phyloP scores from a whole-genome alignment of 2,888 invertebrate genomes.

The Hyppa rectilinea region DNA sequence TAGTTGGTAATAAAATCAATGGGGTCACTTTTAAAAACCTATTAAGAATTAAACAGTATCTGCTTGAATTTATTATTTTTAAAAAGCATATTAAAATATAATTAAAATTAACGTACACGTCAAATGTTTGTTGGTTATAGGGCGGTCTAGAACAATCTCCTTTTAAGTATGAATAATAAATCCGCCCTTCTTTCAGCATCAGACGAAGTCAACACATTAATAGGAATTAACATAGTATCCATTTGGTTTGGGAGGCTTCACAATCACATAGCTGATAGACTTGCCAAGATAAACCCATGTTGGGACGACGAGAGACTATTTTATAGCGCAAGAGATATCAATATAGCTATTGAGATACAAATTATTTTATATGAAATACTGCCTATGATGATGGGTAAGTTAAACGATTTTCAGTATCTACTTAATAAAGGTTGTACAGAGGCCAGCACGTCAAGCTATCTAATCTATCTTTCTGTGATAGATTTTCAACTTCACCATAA shows the following conservation, averaged over 20 bases:
- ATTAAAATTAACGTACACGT: too few species aligned
- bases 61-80: too few species aligned
- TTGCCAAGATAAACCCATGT: conserved; percentile 70
- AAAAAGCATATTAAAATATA: too few species aligned
- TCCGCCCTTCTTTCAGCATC: conserved; percentile 18
- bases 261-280: conserved; percentile 68
- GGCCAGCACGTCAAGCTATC: too few species aligned
- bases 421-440: too few species aligned
- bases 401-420: not conserved
- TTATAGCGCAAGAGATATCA: conserved; percentile 72
- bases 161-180: not conserved
- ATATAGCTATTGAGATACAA: conserved; percentile 70
- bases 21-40: too few species aligned
- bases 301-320: conserved; percentile 75
- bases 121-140: too few species aligned
- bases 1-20: too few species aligned
- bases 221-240: conserved; percentile 62
- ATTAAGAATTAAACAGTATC: too few species aligned
- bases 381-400: conserved; percentile 72
- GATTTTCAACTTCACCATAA: too few species aligned
- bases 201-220: conserved; percentile 33
- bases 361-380: conserved; percentile 72
- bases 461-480: too few species aligned
- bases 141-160: not conserved
- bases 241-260: conserved; percentile 77